phyloP scores from a whole-genome alignment of 2,797 vertebrate species.

The Gadopsis bispinosus region DNA sequence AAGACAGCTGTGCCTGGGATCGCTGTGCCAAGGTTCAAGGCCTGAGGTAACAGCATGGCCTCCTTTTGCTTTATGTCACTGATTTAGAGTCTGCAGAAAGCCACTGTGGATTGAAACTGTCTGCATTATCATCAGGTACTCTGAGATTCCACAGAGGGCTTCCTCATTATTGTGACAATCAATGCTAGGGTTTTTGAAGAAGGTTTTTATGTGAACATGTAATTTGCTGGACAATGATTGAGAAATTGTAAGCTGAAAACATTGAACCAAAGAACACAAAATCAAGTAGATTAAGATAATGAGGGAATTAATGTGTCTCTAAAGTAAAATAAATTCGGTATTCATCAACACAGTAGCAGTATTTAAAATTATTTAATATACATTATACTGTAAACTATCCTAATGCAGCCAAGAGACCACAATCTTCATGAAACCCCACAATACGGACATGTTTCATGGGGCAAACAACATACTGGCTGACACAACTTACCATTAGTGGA shows the following conservation, averaged over 20 bases:
- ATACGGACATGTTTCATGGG: neutral
- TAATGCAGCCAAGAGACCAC: too few species aligned
- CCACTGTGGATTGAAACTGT: slow-evolving; percentile 29
- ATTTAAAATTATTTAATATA: too few species aligned
- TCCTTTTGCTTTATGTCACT: slow-evolving; percentile 56
- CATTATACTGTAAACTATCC: too few species aligned
- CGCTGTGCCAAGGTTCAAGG: slow-evolving; percentile 63
- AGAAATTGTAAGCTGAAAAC: neutral
- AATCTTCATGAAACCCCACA: neutral
- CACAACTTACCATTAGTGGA: neutral
- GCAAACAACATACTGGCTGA: neutral
- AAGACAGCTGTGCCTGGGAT: slow-evolving; percentile 76
- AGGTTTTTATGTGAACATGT: neutral
- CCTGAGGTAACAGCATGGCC: slow-evolving; percentile 69
- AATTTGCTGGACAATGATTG: neutral
- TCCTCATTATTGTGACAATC: neutral
- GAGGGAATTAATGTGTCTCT: neutral
- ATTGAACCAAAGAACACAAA: neutral
- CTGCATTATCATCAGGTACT: neutral
- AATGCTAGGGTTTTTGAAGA: neutral
- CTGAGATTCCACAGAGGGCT: neutral
- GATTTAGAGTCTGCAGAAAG: slow-evolving; percentile 36
- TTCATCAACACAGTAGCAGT: too few species aligned
- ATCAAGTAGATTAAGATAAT: neutral
- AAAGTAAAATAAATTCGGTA: neutral